Evolutionary conservation across 2,113 vertebrate species (phyloP).

Genomic region (Ondatra zibethicus): DNA sequence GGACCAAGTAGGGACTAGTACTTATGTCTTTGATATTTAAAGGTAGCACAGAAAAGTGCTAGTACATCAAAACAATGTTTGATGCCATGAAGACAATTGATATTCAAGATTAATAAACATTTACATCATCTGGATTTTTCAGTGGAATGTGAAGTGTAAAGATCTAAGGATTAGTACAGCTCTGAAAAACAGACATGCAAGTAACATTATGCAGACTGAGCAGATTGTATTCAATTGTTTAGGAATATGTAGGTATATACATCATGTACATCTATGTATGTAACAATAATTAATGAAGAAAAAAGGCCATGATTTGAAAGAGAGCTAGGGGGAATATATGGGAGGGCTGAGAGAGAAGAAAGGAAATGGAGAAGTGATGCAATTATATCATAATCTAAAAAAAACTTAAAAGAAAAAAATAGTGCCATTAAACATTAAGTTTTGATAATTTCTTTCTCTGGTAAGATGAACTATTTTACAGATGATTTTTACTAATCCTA

Average conservation of each 20-base stretch:
- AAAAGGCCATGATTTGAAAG: neutral
- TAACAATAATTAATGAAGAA: neutral
- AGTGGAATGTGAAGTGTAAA: neutral
- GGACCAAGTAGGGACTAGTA: neutral
- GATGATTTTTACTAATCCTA: neutral
- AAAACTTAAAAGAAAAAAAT: neutral
- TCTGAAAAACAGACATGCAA: neutral
- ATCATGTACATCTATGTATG: neutral
- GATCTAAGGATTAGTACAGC: neutral
- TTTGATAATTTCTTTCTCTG: neutral
- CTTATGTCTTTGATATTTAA: slow-evolving; percentile 3
- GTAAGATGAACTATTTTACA: neutral
- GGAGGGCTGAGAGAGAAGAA: neutral
- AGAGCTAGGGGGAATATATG: neutral
- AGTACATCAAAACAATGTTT: slow-evolving; percentile 37
- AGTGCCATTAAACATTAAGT: neutral
- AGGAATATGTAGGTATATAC: too few species aligned
- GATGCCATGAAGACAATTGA: slow-evolving; percentile 42
- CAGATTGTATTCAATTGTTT: neutral
- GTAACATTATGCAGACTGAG: neutral
- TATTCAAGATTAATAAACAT: slow-evolving; percentile 44
- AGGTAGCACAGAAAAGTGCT: slow-evolving; percentile 18
- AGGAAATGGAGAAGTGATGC: neutral
- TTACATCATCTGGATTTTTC: slow-evolving; percentile 36
- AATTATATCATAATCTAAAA: neutral